Conservation (phyloP, 2,888 invertebrate genomes). For the Drosophila fungiperda region DNA sequence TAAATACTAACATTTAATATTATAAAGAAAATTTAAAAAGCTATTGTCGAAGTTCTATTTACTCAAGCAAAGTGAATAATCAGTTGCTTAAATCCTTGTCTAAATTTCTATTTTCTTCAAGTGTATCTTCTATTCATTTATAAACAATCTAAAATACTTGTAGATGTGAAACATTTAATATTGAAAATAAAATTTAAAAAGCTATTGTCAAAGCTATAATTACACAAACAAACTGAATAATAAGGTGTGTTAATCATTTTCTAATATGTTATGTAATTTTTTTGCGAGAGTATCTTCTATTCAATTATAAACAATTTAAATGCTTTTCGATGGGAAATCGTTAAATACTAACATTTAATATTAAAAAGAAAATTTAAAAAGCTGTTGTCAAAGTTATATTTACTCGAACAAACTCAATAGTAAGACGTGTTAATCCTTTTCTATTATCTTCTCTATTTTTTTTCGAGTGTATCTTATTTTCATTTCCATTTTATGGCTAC, state of each 20-base stretch:
- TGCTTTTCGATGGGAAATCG: too few relatives aligned
- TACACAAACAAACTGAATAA: background rate
- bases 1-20: too few relatives aligned
- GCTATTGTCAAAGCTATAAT: background rate
- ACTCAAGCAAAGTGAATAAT: too few relatives aligned
- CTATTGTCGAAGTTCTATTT: too few relatives aligned
- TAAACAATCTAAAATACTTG: background rate
- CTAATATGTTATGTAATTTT: accelerated
- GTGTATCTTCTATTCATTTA: background rate
- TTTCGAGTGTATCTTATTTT: background rate
- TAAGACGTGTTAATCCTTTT: background rate
- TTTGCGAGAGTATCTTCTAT: background rate
- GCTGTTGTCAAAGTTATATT: too few relatives aligned
- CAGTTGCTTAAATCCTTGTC: too few relatives aligned
- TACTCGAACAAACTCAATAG: too few relatives aligned
- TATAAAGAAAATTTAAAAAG: too few relatives aligned
- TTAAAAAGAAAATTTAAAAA: too few relatives aligned
- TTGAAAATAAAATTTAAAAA: background rate
- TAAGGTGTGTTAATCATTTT: background rate
- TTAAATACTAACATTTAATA: too few relatives aligned
- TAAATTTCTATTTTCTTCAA: too few relatives aligned
- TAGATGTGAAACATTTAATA: background rate
- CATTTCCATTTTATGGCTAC: background rate
- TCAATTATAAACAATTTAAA: too few relatives aligned
- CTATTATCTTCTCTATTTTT: accelerated